A percentile compares a stretch with the other conserved stretches of the same genome.
Evolutionary conservation across 2,113 vertebrate species (phyloP).

Genomic region (Gavialis gangeticus): DNA sequence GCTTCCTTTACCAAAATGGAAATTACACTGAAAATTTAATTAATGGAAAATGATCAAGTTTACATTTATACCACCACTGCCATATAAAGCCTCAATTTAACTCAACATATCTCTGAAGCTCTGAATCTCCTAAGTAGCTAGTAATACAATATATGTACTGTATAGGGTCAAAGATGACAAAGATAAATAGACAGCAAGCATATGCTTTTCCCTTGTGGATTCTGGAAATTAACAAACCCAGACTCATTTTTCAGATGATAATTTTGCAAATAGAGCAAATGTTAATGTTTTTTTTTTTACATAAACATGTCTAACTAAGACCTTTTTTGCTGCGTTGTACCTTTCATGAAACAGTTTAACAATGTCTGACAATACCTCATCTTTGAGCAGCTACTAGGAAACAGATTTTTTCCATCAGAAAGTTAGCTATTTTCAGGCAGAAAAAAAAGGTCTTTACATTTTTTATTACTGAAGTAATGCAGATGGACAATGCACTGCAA

Average conservation of each 20-base stretch:
- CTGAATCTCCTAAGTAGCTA: background rate
- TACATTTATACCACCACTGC: background rate
- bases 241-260: background rate
- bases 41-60: background rate
- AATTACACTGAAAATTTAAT: too few species aligned
- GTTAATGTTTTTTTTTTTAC: too few species aligned
- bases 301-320: background rate
- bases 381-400: background rate
- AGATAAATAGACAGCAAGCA: background rate
- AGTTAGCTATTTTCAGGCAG: background rate
- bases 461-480: rapidly evolving
- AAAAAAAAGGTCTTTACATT: background rate
- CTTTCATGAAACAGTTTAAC: background rate
- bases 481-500: rapidly evolving
- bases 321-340: background rate
- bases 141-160: background rate
- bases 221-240: background rate
- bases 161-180: background rate
- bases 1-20: background rate
- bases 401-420: background rate
- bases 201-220: background rate
- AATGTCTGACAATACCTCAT: too few species aligned
- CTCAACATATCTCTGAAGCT: background rate
- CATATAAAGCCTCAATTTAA: background rate
- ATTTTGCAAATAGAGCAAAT: too few species aligned